Base-by-base conservation (phyloP, 2,888 invertebrate genomes). In the Drosophila macrospina region DNA sequence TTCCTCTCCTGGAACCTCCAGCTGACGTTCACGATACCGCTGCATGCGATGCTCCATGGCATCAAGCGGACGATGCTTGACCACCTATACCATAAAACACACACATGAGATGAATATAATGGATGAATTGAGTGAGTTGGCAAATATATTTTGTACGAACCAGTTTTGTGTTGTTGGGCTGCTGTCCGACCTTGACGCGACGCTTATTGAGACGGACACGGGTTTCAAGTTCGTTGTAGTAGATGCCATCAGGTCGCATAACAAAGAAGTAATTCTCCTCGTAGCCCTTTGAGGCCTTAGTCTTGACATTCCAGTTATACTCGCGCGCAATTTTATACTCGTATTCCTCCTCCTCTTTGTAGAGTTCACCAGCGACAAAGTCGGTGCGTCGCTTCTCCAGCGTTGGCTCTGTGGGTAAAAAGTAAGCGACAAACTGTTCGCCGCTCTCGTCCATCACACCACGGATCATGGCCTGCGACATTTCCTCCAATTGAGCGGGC, bases 371-470 rank as follows among this genome's bases (percentile, higher is more conserved):
- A 47, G 95, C 95, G 0, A 94, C 93, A 51, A 96, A 94, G 89
- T 99, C 99, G 41, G 95, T 94, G 60, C 97, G 95, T 28, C 99
- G 94, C 92, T 99, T 99, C 76, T 95, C 94, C 78, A 99, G 93
- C 0, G 99, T 99, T 8, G 97, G 97, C 37, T 98, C 97, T 0
- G 98, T 96, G 0, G 99, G 99, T 73, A 99, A 93, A 93, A 99
- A 99, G 93, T 99, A 99, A 0, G 99, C 99, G 0, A 99, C 99
- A 93, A 99, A 99, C 92, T 99, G 99, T 92, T 99, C 98, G 20
- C 99, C 99, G 88, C 97, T 98, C 92, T 98, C 98, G 90, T 99
- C 99, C 96, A 98, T 98, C 91, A 99, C 99, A 95, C 99, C 99
- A 91, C 98, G 95, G 93, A 99, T 99, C 98, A 99, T 98, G 87